Evolutionary conservation across 1,140 invertebrate genomes (phyloP), one percentile per base, ranked within the genome.

Genomic region (Hylyphantes graminicola): DNA sequence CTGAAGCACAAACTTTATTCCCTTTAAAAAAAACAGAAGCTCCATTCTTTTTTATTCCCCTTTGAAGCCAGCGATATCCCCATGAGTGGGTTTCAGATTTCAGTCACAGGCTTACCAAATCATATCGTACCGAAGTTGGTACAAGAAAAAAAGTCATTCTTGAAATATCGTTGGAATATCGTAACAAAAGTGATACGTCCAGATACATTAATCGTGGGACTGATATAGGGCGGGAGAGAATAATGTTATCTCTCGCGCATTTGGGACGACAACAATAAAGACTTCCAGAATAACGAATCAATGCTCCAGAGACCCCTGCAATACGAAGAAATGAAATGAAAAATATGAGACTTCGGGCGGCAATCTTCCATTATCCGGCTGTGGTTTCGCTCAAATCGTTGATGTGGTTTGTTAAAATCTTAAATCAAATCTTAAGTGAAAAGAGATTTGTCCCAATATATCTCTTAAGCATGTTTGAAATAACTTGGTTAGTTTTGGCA

Each of bases 321-420:
- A 54, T 67, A 67, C n/a, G 50, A 53, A 54, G 51, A 67, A 78
- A 78, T 67, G 59, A 63, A 78, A 78, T 78, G 76, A 78, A 78
- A 67, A 78, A 78, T 67, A 64, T 65, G 68, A 53, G 76, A 67
- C 59, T 63, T 78, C 50, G 63, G 61, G 17, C 15, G 12, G 35
- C 64, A 17, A 70, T 70, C 35, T 35, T 35, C 35, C 5, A 51
- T 70, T 51, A 70, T 70, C 53, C 68, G 48, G 6, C 10, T 8
- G 68, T 70, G 68, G 68, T 35, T 35, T 35, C 35, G 35, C 35
- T 35, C 35, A 35, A 35, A 35, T 35, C 35, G 35, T 35, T 35
- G 35, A 35, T 35, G 35, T 35, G 35, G 35, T 35, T 35, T 35
- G 35, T 35, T 35, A 35, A 35, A 35, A 35, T 35, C 35, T 35